Percentiles rank a stretch among this genome's conserved stretches.
Evolutionary conservation across 2,888 invertebrate species (phyloP).

Genomic region (Scaptomyza flava): DNA sequence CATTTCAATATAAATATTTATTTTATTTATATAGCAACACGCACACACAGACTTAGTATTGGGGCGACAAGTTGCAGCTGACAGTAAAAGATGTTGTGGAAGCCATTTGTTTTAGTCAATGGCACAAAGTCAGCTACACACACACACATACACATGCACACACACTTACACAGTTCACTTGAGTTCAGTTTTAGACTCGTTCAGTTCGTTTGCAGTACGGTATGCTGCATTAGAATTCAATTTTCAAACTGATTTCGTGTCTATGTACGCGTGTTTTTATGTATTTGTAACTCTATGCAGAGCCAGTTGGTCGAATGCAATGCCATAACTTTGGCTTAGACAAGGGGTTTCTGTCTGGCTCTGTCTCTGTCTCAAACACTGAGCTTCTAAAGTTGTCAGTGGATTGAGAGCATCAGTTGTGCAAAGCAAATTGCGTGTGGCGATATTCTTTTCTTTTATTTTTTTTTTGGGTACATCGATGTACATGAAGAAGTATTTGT

Average conservation of each 20-base stretch:
- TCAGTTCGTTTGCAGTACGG: constrained; percentile 46
- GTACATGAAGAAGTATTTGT: constrained; percentile 8
- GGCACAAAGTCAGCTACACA: constrained; percentile 68
- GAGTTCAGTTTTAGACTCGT: constrained; percentile 13
- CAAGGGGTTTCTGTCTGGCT: constrained; percentile 17
- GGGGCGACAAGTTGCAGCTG: constrained; percentile 75
- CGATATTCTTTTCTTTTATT: constrained; percentile 45
- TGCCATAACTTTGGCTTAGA: constrained; percentile 75
- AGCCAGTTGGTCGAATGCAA: constrained; percentile 46
- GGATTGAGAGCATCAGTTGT: constrained; percentile 46
- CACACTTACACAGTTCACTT: constrained; percentile 44
- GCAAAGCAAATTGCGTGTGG: constrained; percentile 58
- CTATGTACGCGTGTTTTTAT: constrained; percentile 9
- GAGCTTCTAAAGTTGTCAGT: constrained; percentile 25
- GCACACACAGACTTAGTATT: constrained; percentile 44
- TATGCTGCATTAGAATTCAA: constrained; percentile 76
- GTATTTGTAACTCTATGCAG: constrained; percentile 21
- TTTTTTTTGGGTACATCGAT: constrained; percentile 50
- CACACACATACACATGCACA: background rate
- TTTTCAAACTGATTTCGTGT: constrained; percentile 74
- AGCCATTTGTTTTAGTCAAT: constrained; percentile 78
- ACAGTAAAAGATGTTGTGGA: constrained; percentile 79
- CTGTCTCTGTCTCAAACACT: constrained; percentile 6
- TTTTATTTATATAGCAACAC: constrained; percentile 69
- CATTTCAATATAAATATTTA: constrained; percentile 82